Evolutionary conservation across 2,113 vertebrate species (phyloP), one percentile per base, ranked within the genome.

Genomic region (Elephantulus edwardii): DNA sequence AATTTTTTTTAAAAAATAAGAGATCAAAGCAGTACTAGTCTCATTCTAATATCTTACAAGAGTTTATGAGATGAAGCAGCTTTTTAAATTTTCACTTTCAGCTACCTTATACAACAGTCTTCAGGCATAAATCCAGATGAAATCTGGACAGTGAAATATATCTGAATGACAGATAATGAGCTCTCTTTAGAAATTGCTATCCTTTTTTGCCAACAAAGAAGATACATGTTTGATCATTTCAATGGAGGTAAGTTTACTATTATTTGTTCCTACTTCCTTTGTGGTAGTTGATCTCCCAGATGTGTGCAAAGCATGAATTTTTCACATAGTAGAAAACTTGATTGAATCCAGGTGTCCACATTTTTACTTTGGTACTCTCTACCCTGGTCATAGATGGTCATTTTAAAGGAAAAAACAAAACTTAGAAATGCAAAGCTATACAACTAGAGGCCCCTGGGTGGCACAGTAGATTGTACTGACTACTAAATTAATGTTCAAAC

Each of bases 141-240:
- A 13, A 58, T 90, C 44, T 76, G 68, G 44, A 62, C 33, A 84
- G n/a, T 70, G 33, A 83, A 70, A 64, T 60, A 74, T 30, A 64
- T 92, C 35, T 72, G 28, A 89, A 91, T 66, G 26, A 86, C 48
- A 78, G 46, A 44, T 88, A 88, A 86, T 74, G 6, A 78, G 20
- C 71, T 68, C 6, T 79, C 16, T n/a, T 93, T 33, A 52, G 60
- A 91, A 78, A 24, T 38, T 56, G 75, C 20, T 86, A 5, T 90
- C 8, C 6, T 75, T n/a, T 35, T 88, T 33, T 20, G 9, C 62
- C 58, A 92, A 56, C 33, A 22, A 42, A 33, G 33, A 80, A 83
- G 42, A 77, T 4, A 64, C 58, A 46, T 74, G 22, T 85, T 89
- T 74, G 44, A 42, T 74, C 60, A 82, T 60, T 83, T 86, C 62